These are phyloP conservation scores for Notarius quadriscutis DNA, from an alignment of 2,113 vertebrate species.

Conservation along the genomic window DNA sequence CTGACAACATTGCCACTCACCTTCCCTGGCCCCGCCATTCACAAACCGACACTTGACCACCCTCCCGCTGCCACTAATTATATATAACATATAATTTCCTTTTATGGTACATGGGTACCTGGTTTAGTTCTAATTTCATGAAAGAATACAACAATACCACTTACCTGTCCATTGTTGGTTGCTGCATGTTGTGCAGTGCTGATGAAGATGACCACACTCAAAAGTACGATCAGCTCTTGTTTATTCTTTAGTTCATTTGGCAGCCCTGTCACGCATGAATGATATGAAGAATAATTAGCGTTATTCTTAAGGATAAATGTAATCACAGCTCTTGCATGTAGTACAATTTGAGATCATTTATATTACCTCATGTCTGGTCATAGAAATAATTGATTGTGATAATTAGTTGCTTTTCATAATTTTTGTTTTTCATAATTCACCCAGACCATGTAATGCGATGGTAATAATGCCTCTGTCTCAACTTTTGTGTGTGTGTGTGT, in stretches of 20 bases:
- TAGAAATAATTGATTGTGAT: too few relatives aligned
- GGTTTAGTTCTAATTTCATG: not conserved
- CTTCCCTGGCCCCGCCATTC: too few relatives aligned
- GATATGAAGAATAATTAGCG: not conserved
- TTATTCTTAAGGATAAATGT: not conserved
- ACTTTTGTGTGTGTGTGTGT: too few relatives aligned
- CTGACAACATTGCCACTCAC: too few relatives aligned
- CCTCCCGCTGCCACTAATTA: not conserved
- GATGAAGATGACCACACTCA: constrained; percentile 66
- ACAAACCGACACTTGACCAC: too few relatives aligned
- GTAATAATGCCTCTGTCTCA: too few relatives aligned
- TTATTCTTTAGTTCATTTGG: constrained; percentile 56
- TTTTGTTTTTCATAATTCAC: too few relatives aligned
- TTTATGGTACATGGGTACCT: not conserved
- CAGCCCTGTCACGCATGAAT: constrained; percentile 57
- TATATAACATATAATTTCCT: not conserved
- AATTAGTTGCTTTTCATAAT: too few relatives aligned
- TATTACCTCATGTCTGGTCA: not conserved
- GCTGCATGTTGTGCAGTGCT: constrained; percentile 71
- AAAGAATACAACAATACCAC: not conserved
- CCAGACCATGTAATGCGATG: too few relatives aligned
- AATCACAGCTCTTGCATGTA: not conserved
- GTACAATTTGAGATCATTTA: not conserved
- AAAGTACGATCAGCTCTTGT: constrained; percentile 65
- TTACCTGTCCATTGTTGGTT: constrained; percentile 72